Conservation (phyloP, 2,888 invertebrate genomes). For the Leucophenga montana region DNA sequence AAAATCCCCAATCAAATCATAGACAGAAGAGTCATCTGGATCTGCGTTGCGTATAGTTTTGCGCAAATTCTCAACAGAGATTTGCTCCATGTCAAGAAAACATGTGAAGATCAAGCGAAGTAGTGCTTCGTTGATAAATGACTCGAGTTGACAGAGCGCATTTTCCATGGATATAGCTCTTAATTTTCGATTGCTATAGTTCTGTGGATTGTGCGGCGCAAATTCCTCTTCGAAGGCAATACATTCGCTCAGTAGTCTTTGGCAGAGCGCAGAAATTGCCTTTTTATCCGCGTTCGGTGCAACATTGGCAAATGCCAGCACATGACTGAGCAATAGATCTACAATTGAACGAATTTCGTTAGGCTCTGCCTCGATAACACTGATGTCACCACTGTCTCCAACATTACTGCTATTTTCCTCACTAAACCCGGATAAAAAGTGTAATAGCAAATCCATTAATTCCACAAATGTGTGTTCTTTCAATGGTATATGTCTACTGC, state of each 20-base stretch:
- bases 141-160: slow-evolving; percentile 65
- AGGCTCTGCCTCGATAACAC: slow-evolving; percentile 42
- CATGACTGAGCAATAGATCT: slow-evolving; percentile 63
- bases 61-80: slow-evolving; percentile 59
- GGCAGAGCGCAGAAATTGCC: slow-evolving; percentile 65
- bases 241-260: slow-evolving; percentile 60
- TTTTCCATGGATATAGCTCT: slow-evolving; percentile 67
- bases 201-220: slow-evolving; percentile 32
- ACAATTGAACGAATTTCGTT: slow-evolving; percentile 58
- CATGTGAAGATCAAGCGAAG: slow-evolving; percentile 63
- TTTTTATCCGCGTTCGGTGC: slow-evolving; percentile 64
- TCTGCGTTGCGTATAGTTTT: slow-evolving; percentile 40
- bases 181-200: slow-evolving; percentile 60
- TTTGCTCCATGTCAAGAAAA: slow-evolving; percentile 58
- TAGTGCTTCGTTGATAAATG: slow-evolving; percentile 67
- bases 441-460: slow-evolving; percentile 63
- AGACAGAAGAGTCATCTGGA: slow-evolving; percentile 42
- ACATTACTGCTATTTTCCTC: too few species aligned
- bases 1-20: slow-evolving; percentile 64
- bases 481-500: slow-evolving; percentile 14
- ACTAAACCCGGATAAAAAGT: slow-evolving; percentile 58
- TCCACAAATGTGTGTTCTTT: slow-evolving; percentile 64
- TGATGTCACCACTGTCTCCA: too few species aligned
- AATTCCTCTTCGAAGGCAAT: slow-evolving; percentile 64
- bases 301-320: slow-evolving; percentile 70